A percentile compares a stretch with the other conserved stretches of the same genome.
Evolutionary conservation across 2,888 invertebrate species (phyloP).

Genomic region (Julus scanicus): DNA sequence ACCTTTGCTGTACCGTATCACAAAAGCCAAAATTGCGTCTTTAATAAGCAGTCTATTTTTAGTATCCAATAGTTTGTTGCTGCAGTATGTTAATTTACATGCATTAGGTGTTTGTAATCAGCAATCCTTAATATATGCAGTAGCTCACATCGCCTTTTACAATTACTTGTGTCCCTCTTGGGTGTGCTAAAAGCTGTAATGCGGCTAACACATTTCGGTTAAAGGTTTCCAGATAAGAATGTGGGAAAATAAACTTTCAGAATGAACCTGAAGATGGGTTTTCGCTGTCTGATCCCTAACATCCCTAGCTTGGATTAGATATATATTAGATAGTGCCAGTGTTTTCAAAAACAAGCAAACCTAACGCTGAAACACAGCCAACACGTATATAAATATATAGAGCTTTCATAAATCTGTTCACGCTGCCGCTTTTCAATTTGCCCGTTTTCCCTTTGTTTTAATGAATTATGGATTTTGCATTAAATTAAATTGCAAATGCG

Average conservation of each 20-base stretch:
- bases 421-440: neutral
- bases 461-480: conserved; percentile 45
- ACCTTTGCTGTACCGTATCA: too few relatives aligned
- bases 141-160: neutral
- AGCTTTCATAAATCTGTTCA: neutral
- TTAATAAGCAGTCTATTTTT: too few relatives aligned
- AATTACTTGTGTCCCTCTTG: neutral
- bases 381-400: neutral
- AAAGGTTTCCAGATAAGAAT: too few relatives aligned
- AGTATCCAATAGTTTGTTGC: too few relatives aligned
- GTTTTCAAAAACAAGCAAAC: neutral
- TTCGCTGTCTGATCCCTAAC: neutral
- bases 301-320: neutral
- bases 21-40: too few relatives aligned
- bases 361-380: neutral
- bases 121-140: neutral
- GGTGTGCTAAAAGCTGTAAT: neutral
- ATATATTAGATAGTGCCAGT: neutral
- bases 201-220: too few relatives aligned
- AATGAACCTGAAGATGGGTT: neutral
- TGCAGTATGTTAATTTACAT: too few relatives aligned
- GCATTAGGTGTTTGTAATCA: neutral
- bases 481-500: conserved; percentile 43
- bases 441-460: neutral
- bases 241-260: neutral